These are phyloP conservation scores for Drosophila parabipectinata DNA, from an alignment of 1,140 invertebrate species.

Conservation along the genomic window DNA sequence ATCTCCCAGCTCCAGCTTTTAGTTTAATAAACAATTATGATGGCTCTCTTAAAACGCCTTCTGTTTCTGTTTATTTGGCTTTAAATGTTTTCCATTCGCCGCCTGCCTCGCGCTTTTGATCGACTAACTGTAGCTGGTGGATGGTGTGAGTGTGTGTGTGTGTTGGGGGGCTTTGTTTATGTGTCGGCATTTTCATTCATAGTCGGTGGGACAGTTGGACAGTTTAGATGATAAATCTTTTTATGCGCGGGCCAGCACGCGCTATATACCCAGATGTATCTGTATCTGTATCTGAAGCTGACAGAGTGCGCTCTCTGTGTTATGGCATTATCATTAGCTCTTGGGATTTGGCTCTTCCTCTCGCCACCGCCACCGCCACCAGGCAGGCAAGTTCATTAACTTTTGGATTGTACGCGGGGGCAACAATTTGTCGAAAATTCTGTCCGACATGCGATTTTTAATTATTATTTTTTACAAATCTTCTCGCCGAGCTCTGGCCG, in stretches of 20 bases:
- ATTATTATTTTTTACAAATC: constrained; percentile 58
- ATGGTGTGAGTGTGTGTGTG: constrained; percentile 26
- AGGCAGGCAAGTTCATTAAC: constrained; percentile 71
- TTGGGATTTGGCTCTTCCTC: constrained; percentile 33
- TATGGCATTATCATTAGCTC: constrained; percentile 74
- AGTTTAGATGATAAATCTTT: constrained; percentile 62
- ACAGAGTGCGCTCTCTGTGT: not conserved
- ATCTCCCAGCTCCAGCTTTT: constrained; percentile 31
- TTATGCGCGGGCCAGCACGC: constrained; percentile 58
- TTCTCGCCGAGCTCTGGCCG: constrained; percentile 1
- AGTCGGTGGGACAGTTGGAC: constrained; percentile 33
- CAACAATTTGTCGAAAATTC: constrained; percentile 77
- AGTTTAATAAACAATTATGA: constrained; percentile 61
- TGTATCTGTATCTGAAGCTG: constrained; percentile 2
- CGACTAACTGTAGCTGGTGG: constrained; percentile 17
- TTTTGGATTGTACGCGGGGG: constrained; percentile 64
- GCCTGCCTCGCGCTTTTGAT: constrained; percentile 30
- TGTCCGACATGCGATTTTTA: constrained; percentile 77
- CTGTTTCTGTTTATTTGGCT: constrained; percentile 58
- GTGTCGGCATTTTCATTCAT: constrained; percentile 77
- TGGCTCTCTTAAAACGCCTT: constrained; percentile 61
- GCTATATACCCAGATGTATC: constrained; percentile 17
- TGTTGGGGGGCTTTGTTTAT: constrained; percentile 28
- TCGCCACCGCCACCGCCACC: constrained; percentile 2
- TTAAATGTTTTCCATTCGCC: constrained; percentile 49